Percentiles rank a stretch among this genome's conserved stretches.
phyloP scores from a whole-genome alignment of 2,113 vertebrate genomes.

The Diadophis punctatus region DNA sequence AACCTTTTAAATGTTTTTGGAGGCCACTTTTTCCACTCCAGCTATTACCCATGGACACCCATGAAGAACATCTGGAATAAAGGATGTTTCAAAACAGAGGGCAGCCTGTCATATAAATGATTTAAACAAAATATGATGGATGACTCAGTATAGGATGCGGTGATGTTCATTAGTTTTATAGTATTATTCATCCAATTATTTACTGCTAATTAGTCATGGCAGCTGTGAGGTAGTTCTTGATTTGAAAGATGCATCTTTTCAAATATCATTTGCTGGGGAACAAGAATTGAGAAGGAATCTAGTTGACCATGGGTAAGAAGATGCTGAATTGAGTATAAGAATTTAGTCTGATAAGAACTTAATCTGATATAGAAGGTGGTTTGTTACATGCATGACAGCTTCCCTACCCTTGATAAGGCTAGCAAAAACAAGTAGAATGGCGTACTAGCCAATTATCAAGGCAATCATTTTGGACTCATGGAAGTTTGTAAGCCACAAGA shows the following conservation, averaged over 20 bases:
- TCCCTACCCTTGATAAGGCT: neutral
- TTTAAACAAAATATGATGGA: neutral
- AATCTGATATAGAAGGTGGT: neutral
- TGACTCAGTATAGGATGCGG: neutral
- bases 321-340: neutral
- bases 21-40: neutral
- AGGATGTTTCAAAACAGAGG: neutral
- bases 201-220: neutral
- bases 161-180: neutral
- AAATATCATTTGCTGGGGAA: neutral
- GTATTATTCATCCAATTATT: neutral
- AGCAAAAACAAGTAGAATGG: neutral
- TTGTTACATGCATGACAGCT: neutral
- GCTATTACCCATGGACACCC: neutral
- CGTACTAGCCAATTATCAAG: neutral
- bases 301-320: neutral
- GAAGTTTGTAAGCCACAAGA: neutral
- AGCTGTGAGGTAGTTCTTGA: neutral
- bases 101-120: neutral
- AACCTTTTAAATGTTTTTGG: neutral
- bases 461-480: neutral
- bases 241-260: neutral
- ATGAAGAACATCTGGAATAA: neutral
- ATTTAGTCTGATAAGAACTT: neutral
- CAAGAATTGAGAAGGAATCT: neutral